Evolutionary conservation across 2,888 invertebrate genomes (phyloP).

Genomic region (Rhimphoctona megacephalus): DNA sequence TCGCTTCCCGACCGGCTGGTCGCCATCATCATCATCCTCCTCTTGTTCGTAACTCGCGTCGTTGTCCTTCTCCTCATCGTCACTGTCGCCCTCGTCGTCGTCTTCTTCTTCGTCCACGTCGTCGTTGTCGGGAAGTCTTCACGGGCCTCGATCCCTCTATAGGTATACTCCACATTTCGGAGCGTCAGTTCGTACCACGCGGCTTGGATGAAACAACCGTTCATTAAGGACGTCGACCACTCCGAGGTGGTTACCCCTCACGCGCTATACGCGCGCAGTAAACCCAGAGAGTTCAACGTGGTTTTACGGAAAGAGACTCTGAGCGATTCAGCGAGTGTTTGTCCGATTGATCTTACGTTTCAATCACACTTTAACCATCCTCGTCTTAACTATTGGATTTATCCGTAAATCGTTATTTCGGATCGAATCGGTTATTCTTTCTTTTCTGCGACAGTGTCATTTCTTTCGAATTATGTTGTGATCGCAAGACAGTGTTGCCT

Average conservation of each 20-base stretch:
- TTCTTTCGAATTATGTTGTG: background rate
- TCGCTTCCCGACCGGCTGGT: slow-evolving; percentile 69
- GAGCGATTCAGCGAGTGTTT: background rate
- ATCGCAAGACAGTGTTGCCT: slow-evolving; percentile 32
- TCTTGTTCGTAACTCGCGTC: slow-evolving; percentile 30
- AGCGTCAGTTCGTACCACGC: slow-evolving; percentile 84
- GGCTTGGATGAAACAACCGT: slow-evolving; percentile 83
- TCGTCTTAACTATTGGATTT: background rate
- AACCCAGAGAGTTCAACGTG: slow-evolving; percentile 53
- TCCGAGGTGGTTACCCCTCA: slow-evolving; percentile 70
- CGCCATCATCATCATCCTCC: slow-evolving; percentile 56
- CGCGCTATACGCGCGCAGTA: slow-evolving; percentile 44
- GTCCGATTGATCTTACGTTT: slow-evolving; percentile 4
- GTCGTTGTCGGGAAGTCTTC: slow-evolving; percentile 52
- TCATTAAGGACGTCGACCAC: slow-evolving; percentile 78
- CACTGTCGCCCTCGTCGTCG: slow-evolving; percentile 7
- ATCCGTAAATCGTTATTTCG: background rate
- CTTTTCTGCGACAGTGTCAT: background rate
- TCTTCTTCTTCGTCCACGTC: slow-evolving; percentile 38
- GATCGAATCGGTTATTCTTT: background rate
- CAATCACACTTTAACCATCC: background rate
- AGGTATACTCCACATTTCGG: slow-evolving; percentile 79
- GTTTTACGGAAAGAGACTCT: slow-evolving; percentile 28
- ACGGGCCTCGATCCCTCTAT: slow-evolving; percentile 71
- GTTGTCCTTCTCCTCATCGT: slow-evolving; percentile 45